Evolutionary conservation across 2,888 invertebrate genomes (phyloP).

Genomic region (Caenorhabditis sinica): DNA sequence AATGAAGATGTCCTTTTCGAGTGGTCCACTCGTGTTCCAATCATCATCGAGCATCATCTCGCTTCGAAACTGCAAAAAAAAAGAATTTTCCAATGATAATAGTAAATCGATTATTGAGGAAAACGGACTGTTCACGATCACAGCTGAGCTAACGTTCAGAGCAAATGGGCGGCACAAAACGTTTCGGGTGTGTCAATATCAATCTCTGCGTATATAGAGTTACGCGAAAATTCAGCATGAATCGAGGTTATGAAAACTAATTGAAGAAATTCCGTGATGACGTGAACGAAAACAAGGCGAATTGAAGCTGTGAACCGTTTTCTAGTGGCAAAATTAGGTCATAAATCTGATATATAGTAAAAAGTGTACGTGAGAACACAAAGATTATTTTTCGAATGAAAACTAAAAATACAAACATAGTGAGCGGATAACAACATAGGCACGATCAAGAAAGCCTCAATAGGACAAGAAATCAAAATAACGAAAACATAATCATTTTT

Average conservation of each 20-base stretch:
- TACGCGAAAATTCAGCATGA: neutral
- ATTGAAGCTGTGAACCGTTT: neutral
- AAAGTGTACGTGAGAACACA: slow-evolving; percentile 35
- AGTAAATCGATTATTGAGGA: slow-evolving; percentile 33
- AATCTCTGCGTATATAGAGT: slow-evolving; percentile 22
- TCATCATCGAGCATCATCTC: slow-evolving; percentile 72
- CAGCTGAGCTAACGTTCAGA: slow-evolving; percentile 53
- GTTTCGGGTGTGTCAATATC: slow-evolving; percentile 39
- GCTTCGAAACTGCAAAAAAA: slow-evolving; percentile 47
- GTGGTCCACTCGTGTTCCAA: slow-evolving; percentile 60
- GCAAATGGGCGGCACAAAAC: slow-evolving; percentile 27
- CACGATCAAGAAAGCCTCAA: slow-evolving; percentile 18
- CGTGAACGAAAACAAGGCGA: neutral
- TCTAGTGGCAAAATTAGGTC: neutral
- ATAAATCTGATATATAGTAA: slow-evolving; percentile 17
- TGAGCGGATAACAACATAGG: slow-evolving; percentile 23
- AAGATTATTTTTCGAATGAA: slow-evolving; percentile 10
- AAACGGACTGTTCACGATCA: slow-evolving; percentile 47
- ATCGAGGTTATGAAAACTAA: neutral
- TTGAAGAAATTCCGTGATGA: neutral
- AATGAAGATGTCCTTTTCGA: slow-evolving; percentile 71
- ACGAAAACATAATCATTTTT: slow-evolving; percentile 12
- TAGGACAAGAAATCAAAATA: neutral
- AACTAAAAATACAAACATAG: slow-evolving; percentile 25
- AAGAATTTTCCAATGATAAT: neutral